Conservation (phyloP, 1,140 invertebrate genomes). For the Notospermus geniculatus region DNA sequence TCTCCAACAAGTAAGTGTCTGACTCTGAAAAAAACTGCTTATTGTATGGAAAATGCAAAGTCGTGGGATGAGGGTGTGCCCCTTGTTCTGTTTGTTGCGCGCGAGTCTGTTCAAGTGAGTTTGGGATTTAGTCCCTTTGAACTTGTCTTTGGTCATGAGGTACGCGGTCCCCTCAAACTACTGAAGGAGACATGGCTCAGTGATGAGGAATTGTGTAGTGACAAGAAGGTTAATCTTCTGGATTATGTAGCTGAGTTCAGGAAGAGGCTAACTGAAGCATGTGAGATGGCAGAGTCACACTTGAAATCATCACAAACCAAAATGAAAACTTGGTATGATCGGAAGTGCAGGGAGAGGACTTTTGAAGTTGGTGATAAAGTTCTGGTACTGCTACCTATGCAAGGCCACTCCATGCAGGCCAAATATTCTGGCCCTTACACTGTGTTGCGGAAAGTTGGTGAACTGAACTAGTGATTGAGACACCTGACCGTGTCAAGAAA, state of each 20-base stretch:
- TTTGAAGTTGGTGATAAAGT: slow-evolving; percentile 24
- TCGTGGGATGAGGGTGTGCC: too few species aligned
- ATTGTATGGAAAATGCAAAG: too few species aligned
- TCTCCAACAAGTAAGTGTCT: too few species aligned
- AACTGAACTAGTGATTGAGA: slow-evolving; percentile 18
- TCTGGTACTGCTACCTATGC: slow-evolving; percentile 18
- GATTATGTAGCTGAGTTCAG: slow-evolving; percentile 21
- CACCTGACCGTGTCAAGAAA: slow-evolving; percentile 11
- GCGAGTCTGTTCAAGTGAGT: slow-evolving; percentile 20
- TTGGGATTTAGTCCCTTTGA: slow-evolving; percentile 26
- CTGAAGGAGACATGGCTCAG: slow-evolving; percentile 20
- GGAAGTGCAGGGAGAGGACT: slow-evolving; percentile 13
- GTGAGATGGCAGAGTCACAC: slow-evolving; percentile 21
- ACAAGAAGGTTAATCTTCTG: slow-evolving; percentile 6
- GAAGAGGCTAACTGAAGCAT: slow-evolving; percentile 16
- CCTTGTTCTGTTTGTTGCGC: too few species aligned
- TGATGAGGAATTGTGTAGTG: not conserved
- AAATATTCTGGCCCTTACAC: slow-evolving; percentile 25
- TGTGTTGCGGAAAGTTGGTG: slow-evolving; percentile 11
- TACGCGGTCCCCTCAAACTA: slow-evolving; percentile 22
- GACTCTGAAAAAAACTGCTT: too few species aligned
- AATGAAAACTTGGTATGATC: slow-evolving; percentile 29
- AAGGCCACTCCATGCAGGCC: slow-evolving; percentile 16
- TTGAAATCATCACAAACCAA: slow-evolving; percentile 14
- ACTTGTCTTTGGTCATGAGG: slow-evolving; percentile 24